phyloP scores from a whole-genome alignment of 2,888 invertebrate species.

The Morinoia aosen region DNA sequence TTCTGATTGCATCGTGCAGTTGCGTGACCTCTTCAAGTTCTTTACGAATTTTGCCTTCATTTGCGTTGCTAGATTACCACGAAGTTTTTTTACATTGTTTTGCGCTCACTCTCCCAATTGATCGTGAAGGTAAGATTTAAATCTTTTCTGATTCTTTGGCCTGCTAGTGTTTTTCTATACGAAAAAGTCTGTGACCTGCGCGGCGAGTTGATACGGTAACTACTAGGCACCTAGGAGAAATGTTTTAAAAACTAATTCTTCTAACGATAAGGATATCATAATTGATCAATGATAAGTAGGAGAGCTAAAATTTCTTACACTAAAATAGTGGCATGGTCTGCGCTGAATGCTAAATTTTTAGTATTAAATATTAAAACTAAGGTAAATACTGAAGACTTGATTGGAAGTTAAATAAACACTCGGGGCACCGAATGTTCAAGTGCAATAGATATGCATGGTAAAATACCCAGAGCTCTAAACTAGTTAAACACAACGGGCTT shows the following conservation, averaged over 20 bases:
- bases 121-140: not conserved
- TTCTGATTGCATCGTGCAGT: not conserved
- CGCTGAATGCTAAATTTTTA: not conserved
- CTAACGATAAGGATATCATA: not conserved
- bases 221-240: too few relatives aligned
- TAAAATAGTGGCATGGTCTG: not conserved
- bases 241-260: not conserved
- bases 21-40: not conserved
- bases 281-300: not conserved
- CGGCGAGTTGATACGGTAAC: not conserved
- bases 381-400: not conserved
- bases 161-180: not conserved
- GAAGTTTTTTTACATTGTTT: not conserved
- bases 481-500: too few relatives aligned
- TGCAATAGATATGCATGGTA: not conserved
- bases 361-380: not conserved
- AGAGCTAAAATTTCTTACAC: not conserved
- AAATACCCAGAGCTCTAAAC: too few relatives aligned
- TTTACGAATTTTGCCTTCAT: not conserved
- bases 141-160: not conserved
- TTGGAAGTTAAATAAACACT: not conserved
- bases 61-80: not conserved
- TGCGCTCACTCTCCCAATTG: not conserved
- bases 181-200: not conserved
- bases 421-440: not conserved